phyloP scores from a whole-genome alignment of 37 sponge, comb jelly and placozoan genomes.

The Tethya wilhelma region DNA sequence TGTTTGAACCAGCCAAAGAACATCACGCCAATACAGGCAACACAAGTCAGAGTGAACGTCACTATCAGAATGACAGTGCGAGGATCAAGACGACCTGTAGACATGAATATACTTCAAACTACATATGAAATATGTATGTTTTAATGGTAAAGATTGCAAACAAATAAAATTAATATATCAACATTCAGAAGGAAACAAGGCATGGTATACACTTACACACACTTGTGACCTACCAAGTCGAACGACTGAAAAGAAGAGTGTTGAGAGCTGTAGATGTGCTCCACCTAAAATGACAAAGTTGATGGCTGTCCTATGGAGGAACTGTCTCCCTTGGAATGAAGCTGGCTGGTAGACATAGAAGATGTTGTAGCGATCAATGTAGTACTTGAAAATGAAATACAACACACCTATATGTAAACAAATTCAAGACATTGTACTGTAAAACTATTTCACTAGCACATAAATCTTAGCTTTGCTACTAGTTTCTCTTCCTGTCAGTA shows the following conservation, averaged over 20 bases:
- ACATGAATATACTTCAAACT: no score
- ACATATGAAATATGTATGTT: no score
- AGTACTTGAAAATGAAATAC: slow-evolving; percentile 67
- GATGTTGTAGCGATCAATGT: slow-evolving; percentile 72
- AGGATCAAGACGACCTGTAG: slow-evolving; percentile 55
- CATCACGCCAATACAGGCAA: slow-evolving; percentile 38
- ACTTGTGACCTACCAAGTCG: slow-evolving; percentile 60
- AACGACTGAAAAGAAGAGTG: slow-evolving; percentile 68
- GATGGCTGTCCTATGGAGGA: slow-evolving; percentile 64
- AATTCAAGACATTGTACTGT: not conserved
- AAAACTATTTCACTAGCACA: no score
- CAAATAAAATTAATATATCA: no score
- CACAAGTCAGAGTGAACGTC: slow-evolving; percentile 19
- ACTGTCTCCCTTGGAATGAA: slow-evolving; percentile 37
- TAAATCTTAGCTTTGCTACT: no score
- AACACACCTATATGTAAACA: slow-evolving; percentile 34
- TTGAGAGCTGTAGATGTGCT: slow-evolving; percentile 52
- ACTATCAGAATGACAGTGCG: slow-evolving; percentile 54
- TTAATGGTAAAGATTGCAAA: no score
- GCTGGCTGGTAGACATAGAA: slow-evolving; percentile 56
- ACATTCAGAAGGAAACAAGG: no score
- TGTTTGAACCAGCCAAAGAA: slow-evolving; percentile 64
- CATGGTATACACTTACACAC: no score
- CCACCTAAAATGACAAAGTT: slow-evolving; percentile 64
- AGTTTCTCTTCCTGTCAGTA: no score